Evolutionary conservation across 2,888 invertebrate species (phyloP), one percentile per base, ranked within the genome.

Genomic region (Lottia gigantea): DNA sequence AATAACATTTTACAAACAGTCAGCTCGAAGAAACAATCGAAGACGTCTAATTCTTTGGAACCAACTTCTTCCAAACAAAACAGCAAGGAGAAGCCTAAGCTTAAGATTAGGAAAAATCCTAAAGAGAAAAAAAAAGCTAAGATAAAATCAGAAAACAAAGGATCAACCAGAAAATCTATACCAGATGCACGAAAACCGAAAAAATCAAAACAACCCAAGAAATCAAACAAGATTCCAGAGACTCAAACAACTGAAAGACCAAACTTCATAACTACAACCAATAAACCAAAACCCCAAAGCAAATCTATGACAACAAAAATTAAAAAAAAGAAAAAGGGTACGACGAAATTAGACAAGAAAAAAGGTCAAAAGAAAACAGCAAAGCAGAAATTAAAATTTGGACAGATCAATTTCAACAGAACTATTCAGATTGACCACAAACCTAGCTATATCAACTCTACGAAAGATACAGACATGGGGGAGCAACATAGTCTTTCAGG

Each of bases 1-100:
- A 46, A 64, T 46, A 63, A 68, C 31, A 63, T 68, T 40, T 19
- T 68, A 19, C 46, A 61, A 15, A 62, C 62, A n/a, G 62, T 45
- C 26, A 62, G 62, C 16, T n/a, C 62, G 62, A 46, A 45, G 16
- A 62, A 62, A 1, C 46, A 40, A 45, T 26, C 61, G 26, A 46
- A 46, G n/a, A 66, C 47, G 14, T 23, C 47, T 46, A 16, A 45
- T n/a, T 23, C 45, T 65, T 65, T n/a, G 40, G n/a, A 45, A 7
- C 23, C 49, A 11, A 23, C 67, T 25, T 19, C 11, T 40, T 40
- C 40, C 7, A 1, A 8, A 8, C 15, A 15, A 63, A n/a, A 7
- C 40, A 15, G 16, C 19, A 16, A 63, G 63, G n/a, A 16, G 15
- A 63, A 63, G 25, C 31, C 63, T 11, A 40, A 63, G 11, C 26